Evolutionary conservation across 35 echinoderm and acorn worm species (phyloP), one percentile per base, ranked within the genome.

Genomic region (Apostichopus japonicus): DNA sequence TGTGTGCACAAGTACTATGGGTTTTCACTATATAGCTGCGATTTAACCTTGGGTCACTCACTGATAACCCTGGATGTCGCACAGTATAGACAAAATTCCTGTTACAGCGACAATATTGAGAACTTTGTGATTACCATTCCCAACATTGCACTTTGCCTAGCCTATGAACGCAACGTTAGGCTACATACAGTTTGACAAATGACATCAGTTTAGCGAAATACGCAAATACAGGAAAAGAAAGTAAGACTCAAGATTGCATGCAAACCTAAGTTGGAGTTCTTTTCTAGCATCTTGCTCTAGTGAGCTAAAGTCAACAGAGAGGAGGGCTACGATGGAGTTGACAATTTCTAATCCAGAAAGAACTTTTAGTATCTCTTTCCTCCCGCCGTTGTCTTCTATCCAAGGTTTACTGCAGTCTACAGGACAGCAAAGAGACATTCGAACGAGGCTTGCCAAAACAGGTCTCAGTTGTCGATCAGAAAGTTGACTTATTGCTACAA

Each of bases 251-350:
- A 27, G 6, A 16, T 11, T 51, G 1, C 10, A 84, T 27, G 15
- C 61, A 93, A 54, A 98, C 97, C 97, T 98, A 52, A 98, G 72
- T 61, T 95, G 95, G 9, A 94, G 84, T 88, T 98, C 95, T 90
- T 96, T 98, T 72, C 90, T 93, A 24, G 97, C 97, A 93, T 98
- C 97, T 24, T 96, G 95, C 87, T 98, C 97, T 24, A 98, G 73
- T 54, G 97, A 93, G 77, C 92, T 98, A 76, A 98, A 98, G 87
- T 98, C 97, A 11, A 98, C 97, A 2, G 97, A 98, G 21, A 98
- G 83, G 55, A 98, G 79, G 1, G 97, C 97, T 16, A 98, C 97
- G 72, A 98, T 98, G 8, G 97, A 98, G 78, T 98, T 98, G 19
- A 98, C 97, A 15, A 98, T 94, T 77, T 98, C 97, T 59, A 98